Base-by-base conservation (phyloP, 2,113 vertebrate genomes). In the Blennius ocellaris region DNA sequence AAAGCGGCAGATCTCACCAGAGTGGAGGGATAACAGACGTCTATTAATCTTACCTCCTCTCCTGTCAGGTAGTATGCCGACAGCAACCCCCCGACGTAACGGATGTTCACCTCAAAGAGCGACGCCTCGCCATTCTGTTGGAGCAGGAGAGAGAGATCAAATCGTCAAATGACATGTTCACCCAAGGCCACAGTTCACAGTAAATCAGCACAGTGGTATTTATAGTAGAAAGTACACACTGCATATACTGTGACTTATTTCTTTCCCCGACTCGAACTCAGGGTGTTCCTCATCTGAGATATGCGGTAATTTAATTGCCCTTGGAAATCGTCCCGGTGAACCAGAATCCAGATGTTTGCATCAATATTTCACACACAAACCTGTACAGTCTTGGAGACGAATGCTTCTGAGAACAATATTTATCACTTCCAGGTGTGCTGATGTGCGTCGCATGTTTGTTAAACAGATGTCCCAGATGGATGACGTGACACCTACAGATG, bases 81-180 rank as follows among this genome's bases (percentile, higher is more conserved):
- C 81, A 97, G 94, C 63, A 99, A 93, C 17, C 97, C 98, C 11
- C 97, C 98, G 0, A 99, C 93, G 48, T 97, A 99, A 67, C 97
- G 97, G 82, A 99, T 99, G 91, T 99, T 99, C 92, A 99, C 98
- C 93, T 99, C 98, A 53, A 99, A 99, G 84, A 99, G 92, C 1
- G 98, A 99, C 0, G 97, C 97, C 56, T 99, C 98, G 39, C 97
- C 97, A 0, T 95, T 99, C 97, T 99, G 95, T 44, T 78, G 79
- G 78, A 68, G 44, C 73, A 16, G 81, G 80, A 83, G 69, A 78
- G 43, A 78, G 58, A 80, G 80, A 74, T 79, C 64, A 77, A 62
- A 80, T 64, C 69, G 65, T 88, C 43, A 89, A 63, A 78, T 57
- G 62, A 76, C 67, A 61, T n/a, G 64, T 64, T 68, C 17, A 52